Base-by-base conservation (phyloP, 2,888 invertebrate genomes). In the Globia sparganii region DNA sequence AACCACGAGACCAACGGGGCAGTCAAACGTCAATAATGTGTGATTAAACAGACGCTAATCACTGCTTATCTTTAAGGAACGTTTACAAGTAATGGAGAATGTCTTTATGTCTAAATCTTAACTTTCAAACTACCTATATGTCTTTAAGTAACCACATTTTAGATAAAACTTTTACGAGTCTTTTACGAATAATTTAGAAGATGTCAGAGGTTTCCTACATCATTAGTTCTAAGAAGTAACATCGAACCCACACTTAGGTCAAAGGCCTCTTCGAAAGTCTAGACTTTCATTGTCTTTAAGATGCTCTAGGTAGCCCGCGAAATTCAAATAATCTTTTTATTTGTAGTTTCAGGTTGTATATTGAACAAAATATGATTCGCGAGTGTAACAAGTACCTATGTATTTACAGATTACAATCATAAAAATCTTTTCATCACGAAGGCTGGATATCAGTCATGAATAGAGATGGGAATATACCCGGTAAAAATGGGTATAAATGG, bases 261-360 rank as follows among this genome's bases (percentile, higher is more conserved):
- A 83, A 77, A 65, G 40, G 64, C 78, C 83, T 82, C 6, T 25
- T 13, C 18, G n/a, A 69, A 43, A 65, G 79, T 83, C 79, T 80
- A 80, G 83, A 83, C 83, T 69, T 43, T 15, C 43, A 77, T 65
- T 77, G 68, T 83, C 64, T 81, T 46, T 40, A 13, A 43, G 5
- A 46, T 46, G 15, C 18, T 1, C 46, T 18, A 46, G 46, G 46
- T 46, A 46, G 5, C 46, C 46, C 46, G 46, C 18, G 5, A 46
- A 46, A 18, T 18, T 18, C 5, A 46, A 46, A 5, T 18, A 18
- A 18, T 46, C 43, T 46, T 13, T 43, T 43, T 46, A 18, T 46
- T 46, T 43, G 4, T 15, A 43, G 13, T 43, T 15, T 43, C 43
- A 43, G 43, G 15, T 18, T 46, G 46, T 18, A 46, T 46, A 18